Evolutionary conservation across 2,113 vertebrate genomes (phyloP), one percentile per base, ranked within the genome.

Genomic region (Phalacrocorax carbo): DNA sequence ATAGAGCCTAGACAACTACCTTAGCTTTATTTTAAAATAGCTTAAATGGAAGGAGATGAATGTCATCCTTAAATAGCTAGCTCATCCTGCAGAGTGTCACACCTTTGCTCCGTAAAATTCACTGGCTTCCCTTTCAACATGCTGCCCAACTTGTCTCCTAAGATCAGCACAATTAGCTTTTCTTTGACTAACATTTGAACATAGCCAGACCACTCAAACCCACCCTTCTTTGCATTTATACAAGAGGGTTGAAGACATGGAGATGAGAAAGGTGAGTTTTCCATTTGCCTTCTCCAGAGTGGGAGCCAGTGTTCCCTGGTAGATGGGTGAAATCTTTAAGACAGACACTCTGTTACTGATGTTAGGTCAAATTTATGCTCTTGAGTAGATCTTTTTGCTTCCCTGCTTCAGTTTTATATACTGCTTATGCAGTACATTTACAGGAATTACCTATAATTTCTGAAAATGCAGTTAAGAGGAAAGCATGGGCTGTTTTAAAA

Each of bases 21-120:
- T 64, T 14, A 87, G 38, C 46, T 89, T 89, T 85, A 72, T 91
- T 90, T 55, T 60, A 80, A 87, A 97, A 38, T 55, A 84, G 52
- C 49, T 88, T 72, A 80, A 48, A 52, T 73, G 75, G 57, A 81
- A 90, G 46, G 52, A 88, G 78, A 60, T 65, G 44, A 57, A 69
- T 21, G 44, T 51, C 61, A 51, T 32, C 78, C 77, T 73, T 87
- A 52, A 40, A 62, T 3, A 90, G 29, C 17, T 30, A 76, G 54
- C 69, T 51, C 48, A 51, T 10, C 57, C 57, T 30, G 52, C 51
- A 66, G 23, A n/a, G 72, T 51, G 21, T 16, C 3, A 23, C n/a
- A 69, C 44, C 44, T 85, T 34, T 65, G 70, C 73, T 76, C 73
- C 1, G 7, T 46, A 68, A 86, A 71, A 82, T 64, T 51, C 83